Conservation (phyloP, 1,140 invertebrate species). For the Ceratina calcarata region DNA sequence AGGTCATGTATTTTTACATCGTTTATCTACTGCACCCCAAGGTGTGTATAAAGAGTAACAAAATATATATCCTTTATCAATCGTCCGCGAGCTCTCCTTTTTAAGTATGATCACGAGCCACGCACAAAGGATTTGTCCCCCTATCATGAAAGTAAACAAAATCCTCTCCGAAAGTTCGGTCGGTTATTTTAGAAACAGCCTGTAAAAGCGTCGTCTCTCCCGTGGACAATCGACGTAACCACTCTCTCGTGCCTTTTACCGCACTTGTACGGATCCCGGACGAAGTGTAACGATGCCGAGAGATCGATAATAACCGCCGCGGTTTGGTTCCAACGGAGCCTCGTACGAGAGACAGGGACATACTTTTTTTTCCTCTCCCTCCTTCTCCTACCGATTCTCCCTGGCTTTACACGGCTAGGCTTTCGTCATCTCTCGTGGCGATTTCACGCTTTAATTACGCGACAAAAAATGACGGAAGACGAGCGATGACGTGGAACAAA, state of each 20-base stretch:
- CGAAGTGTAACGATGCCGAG: constrained; percentile 62
- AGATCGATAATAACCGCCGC: constrained; percentile 64
- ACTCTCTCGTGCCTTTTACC: constrained; percentile 67
- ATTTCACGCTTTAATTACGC: constrained; percentile 46
- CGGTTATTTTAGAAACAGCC: constrained; percentile 35
- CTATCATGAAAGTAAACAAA: constrained; percentile 1
- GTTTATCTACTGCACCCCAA: not conserved
- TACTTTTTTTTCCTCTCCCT: constrained; percentile 40
- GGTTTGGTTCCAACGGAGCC: constrained; percentile 61
- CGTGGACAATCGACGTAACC: constrained; percentile 61
- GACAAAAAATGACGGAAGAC: constrained; percentile 36
- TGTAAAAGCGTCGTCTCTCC: constrained; percentile 39
- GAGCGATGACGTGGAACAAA: not conserved
- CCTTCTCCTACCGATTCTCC: not conserved
- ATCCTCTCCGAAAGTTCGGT: constrained; percentile 15
- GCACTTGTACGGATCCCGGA: constrained; percentile 70
- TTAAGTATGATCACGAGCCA: not conserved
- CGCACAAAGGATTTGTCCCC: not conserved
- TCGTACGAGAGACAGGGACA: constrained; percentile 58
- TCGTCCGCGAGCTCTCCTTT: too few species aligned
- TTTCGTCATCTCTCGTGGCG: constrained; percentile 18
- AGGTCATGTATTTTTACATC: not conserved
- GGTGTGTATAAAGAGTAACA: too few species aligned
- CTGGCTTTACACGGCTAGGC: not conserved
- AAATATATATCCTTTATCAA: too few species aligned